Base-by-base conservation (phyloP, 2,888 invertebrate species). In the Drosophila neonasuta region DNA sequence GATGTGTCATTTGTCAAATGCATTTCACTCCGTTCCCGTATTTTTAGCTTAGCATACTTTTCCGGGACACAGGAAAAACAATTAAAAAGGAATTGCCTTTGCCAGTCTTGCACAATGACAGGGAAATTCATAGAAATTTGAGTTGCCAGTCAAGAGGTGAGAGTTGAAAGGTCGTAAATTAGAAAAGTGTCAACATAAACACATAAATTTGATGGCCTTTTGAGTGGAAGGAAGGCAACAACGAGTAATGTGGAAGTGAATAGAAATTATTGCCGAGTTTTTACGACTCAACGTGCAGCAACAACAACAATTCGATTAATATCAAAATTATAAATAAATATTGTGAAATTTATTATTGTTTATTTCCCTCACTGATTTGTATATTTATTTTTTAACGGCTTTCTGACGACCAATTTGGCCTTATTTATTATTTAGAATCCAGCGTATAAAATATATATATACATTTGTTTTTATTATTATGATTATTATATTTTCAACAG, bases 41-140 rank as follows among this genome's bases (percentile, higher is more conserved):
- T 32, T 32, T 32, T 32, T 0, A 10, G 32, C 45, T 24, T 49
- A 55, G 58, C 62, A 62, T 50, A 78, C 62, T 68, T 69, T 56
- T 29, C 15, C 41, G 61, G 50, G 17, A 54, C 46, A 44, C 29
- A 57, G 69, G 60, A 48, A 75, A 84, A 86, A 80, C 86, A 82
- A 82, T 86, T 87, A 87, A 81, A 86, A 77, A 63, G 50, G 79
- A 83, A 80, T 86, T 83, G 78, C 74, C 80, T 68, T 61, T 82
- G 20, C 68, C 56, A 64, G 48, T 67, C 59, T 44, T 30, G 36
- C 9, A 17, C 55, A 32, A 44, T 66, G 55, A 61, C 67, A 55
- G 64, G 48, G 55, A 57, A 63, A 54, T 46, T 49, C 61, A 60
- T 66, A 62, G 51, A 59, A 51, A 76, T 58, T 54, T 58, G 48